Base-by-base conservation (phyloP, 2,113 vertebrate species). In the Formicarius rufipectus region DNA sequence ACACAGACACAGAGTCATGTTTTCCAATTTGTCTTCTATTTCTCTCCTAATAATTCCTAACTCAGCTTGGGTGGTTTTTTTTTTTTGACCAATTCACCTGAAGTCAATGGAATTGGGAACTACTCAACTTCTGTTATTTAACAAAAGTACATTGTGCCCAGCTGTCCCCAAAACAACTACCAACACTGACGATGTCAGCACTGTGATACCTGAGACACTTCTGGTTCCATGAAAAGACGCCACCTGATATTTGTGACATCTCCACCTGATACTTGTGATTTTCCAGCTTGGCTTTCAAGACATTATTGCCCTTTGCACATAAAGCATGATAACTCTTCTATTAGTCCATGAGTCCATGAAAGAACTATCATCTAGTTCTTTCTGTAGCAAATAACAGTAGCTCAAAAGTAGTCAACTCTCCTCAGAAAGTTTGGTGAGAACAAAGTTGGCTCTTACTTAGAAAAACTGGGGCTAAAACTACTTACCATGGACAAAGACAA, bases 151-250 rank as follows among this genome's bases (percentile, higher is more conserved):
- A 3, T 14, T 39, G 37, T 44, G 4, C 25, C 47, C 31, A 62
- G 28, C 30, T 69, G 40, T 75, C 31, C 35, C n/a, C 9, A 15
- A 17, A 84, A 47, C 55, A 86, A 21, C 33, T 8, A 76, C 44
- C 22, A 44, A 33, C 12, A 39, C 16, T 68, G 14, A 84, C 50
- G 5, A 74, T 31, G 9, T 30, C 45, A 92, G 12, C 35, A 44
- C 6, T 0, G 0, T 33, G 37, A 22, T 66, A 76, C 10, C 40
- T 55, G 18, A 3, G 35, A 71, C 20, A 40, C 19, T n/a, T 66
- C 73, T 66, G 19, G 15, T 39, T 15, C 24, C 9, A 17, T 47
- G 33, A 47, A 24, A 84, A 75, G 31, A 71, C 9, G 15, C 9
- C 33, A 5, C 6, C 14, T 42, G 7, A 7, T 56, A 45, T 60